Evolutionary conservation across 2,113 vertebrate genomes (phyloP), one percentile per base, ranked within the genome.

Genomic region (Archocentrus centrarchus): DNA sequence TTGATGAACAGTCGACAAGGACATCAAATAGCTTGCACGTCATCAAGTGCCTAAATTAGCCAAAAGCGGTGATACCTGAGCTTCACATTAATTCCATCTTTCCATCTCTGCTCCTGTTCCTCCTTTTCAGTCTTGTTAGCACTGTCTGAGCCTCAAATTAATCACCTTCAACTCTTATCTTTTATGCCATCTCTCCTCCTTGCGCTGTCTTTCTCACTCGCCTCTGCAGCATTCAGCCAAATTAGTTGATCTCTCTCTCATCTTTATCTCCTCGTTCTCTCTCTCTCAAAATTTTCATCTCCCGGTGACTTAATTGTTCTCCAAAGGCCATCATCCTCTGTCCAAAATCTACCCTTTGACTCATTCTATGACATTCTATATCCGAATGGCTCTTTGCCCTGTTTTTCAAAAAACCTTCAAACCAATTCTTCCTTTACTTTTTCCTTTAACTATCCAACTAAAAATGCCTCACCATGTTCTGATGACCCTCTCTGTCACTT

Each of bases 161-260:
- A 89, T 86, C 88, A 83, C 78, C 66, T 73, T 75, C 76, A 77
- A 80, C 80, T 83, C 75, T 18, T 79, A 73, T 81, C 35, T 79
- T 75, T 85, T 32, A 70, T 50, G 59, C 13, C 76, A 14, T 55
- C 68, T 86, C 80, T 83, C 59, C 58, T 77, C 41, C 39, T 79
- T 22, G 44, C 30, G 0, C 64, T 2, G 68, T 83, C 82, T 80
- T 20, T 60, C 41, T 47, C 47, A 9, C 44, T 89, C 70, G 80
- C 61, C 58, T 82, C 30, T 35, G 32, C 62, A 58, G 84, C 39
- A 3, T 81, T 15, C 27, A 7, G 15, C 64, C 84, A 79, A 92
- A 88, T 85, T 32, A 88, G 83, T 85, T 81, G 79, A 80, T 89
- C 82, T 35, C 35, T 35, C 35, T 58, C 87, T 84, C 66, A 81